phyloP scores from a whole-genome alignment of 2,113 vertebrate genomes.

The Fukomys damarensis region DNA sequence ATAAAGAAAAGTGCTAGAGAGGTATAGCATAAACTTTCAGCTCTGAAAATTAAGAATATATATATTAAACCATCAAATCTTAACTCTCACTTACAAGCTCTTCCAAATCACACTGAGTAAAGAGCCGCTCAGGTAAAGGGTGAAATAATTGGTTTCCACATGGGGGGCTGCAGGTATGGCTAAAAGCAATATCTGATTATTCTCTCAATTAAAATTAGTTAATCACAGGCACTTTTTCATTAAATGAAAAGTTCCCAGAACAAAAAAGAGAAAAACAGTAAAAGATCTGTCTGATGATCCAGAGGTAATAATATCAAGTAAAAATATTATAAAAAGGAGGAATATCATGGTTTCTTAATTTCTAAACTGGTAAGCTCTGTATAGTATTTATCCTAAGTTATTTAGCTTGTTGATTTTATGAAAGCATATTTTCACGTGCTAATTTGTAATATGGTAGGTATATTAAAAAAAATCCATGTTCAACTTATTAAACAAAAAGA shows the following conservation, averaged over 20 bases:
- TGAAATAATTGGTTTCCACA: conserved; percentile 68
- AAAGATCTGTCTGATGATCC: background rate
- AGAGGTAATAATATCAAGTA: background rate
- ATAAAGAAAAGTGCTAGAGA: background rate
- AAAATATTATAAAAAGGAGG: background rate
- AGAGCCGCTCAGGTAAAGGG: conserved; percentile 67
- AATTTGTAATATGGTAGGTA: background rate
- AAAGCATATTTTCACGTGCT: background rate
- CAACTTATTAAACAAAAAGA: conserved; percentile 9
- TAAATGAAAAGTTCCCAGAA: conserved; percentile 60
- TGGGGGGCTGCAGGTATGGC: background rate
- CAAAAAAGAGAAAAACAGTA: background rate
- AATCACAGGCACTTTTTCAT: conserved; percentile 71
- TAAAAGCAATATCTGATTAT: conserved; percentile 72
- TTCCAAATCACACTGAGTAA: conserved; percentile 70
- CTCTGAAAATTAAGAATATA: conserved; percentile 11
- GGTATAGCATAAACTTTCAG: background rate
- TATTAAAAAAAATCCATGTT: background rate
- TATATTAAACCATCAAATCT: background rate
- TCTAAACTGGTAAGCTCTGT: background rate
- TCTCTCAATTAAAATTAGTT: conserved; percentile 74
- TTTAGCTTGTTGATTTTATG: background rate
- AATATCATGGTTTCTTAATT: background rate
- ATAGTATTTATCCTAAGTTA: background rate
- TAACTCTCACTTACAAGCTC: conserved; percentile 48